A percentile compares a stretch with the other conserved stretches of the same genome.
Conservation (phyloP, 92 coral and sea anemone species). For the Bergia sp. region DNA sequence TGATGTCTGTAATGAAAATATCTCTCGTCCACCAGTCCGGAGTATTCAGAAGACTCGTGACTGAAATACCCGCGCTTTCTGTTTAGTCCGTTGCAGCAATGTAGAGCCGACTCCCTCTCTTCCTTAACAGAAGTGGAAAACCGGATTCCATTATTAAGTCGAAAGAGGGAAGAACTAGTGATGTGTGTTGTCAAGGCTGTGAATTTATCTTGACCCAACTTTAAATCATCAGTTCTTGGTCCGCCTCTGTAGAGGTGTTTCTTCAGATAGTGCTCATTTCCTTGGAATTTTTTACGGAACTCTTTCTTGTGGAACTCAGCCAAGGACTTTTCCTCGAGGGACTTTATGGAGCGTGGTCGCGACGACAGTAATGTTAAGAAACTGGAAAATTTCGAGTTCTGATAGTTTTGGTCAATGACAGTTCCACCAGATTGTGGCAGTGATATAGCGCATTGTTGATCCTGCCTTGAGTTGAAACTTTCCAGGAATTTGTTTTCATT, state of each 20-base stretch:
- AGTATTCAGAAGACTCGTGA: not conserved
- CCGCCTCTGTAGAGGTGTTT: slow-evolving; percentile 80
- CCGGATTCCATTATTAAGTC: not conserved
- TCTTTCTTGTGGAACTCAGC: slow-evolving; percentile 88
- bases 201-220: slow-evolving; percentile 1
- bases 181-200: slow-evolving; percentile 30
- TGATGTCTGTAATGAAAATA: not conserved
- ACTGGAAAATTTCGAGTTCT: slow-evolving; percentile 67
- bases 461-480: not conserved
- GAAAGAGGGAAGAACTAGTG: not conserved
- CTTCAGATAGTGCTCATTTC: slow-evolving; percentile 85
- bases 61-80: slow-evolving; percentile 9
- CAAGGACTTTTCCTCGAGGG: slow-evolving; percentile 63
- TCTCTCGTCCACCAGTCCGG: not conserved
- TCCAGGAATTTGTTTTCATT: not conserved
- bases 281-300: slow-evolving; percentile 85
- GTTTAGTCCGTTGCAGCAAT: slow-evolving; percentile 29
- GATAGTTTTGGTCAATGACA: not conserved
- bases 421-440: not conserved
- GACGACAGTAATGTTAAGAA: slow-evolving; percentile 73
- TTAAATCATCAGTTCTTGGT: not conserved
- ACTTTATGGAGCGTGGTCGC: slow-evolving; percentile 56
- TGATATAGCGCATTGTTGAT: not conserved
- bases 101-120: slow-evolving; percentile 44
- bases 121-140: slow-evolving; percentile 36